Base-by-base conservation (phyloP, 1,140 invertebrate genomes). In the Brachionus plicatilis region DNA sequence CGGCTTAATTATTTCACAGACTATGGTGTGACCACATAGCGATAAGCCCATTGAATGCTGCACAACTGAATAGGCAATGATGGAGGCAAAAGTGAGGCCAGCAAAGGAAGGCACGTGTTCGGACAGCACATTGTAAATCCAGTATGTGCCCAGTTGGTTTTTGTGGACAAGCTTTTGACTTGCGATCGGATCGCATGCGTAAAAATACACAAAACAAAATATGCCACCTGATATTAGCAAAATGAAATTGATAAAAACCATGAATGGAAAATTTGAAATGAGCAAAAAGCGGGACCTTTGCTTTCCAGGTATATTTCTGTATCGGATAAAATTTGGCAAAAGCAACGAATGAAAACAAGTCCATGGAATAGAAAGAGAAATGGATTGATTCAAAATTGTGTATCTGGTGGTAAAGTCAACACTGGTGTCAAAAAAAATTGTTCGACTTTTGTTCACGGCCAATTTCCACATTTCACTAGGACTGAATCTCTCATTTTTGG, bases 351-450 rank as follows among this genome's bases (percentile, higher is more conserved):
- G 72, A 14, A 76, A 45, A 53, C 72, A 76, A 27, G 72, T 76
- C 72, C 72, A 76, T 76, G 72, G 72, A 11, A 76, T 76, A 12
- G 72, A 76, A 27, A 76, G 43, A 27, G 72, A 76, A 45, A 76
- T 27, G 5, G 27, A 24, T 33, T 76, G 72, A 76, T 76, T 76
- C 50, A 76, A 29, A 27, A 76, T 76, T 29, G 72, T 76, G 20
- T 76, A 76, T 76, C 72, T 27, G 1, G 72, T 76, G 2, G 72
- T 76, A 24, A 76, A 76, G 27, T 76, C 72, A 3, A 47, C 72
- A 50, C 72, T 76, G 20, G 17, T 76, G 50, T 76, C 72, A 47
- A 76, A 53, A 47, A 76, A 76, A 6, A 27, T 7, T 20, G 72
- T 76, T 29, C 72, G 7, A 4, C 50, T 76, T 12, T 24, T 27